Percentiles rank a stretch among this genome's conserved stretches.
Evolutionary conservation across 2,888 invertebrate genomes (phyloP).

Genomic region (Protonemura montana): DNA sequence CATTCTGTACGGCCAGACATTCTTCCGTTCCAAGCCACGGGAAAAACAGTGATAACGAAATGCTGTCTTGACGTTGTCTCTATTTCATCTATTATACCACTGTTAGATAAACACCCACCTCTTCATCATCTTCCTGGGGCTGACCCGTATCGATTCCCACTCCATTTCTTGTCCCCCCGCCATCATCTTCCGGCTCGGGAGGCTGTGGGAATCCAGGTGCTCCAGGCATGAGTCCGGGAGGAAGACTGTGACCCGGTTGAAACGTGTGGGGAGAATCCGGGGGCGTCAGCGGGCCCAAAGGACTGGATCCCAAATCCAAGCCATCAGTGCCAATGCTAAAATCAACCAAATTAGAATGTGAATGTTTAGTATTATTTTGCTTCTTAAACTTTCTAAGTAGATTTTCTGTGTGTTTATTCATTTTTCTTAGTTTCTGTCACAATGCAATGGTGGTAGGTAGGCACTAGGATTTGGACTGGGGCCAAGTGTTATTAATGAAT

Average conservation of each 20-base stretch:
- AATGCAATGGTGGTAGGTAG: no score
- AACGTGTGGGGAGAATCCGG: constrained; percentile 46
- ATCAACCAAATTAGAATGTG: background rate
- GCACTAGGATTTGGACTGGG: background rate
- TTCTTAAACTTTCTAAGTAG: no score
- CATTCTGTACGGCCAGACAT: no score
- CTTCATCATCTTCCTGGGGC: background rate
- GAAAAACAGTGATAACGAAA: no score
- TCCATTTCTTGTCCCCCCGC: background rate
- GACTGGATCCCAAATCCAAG: constrained; percentile 36
- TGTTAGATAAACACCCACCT: constrained; percentile 20
- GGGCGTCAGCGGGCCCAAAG: constrained; percentile 46
- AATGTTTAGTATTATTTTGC: background rate
- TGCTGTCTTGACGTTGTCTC: no score
- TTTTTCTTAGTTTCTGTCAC: no score
- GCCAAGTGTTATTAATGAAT: background rate
- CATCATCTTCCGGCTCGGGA: background rate
- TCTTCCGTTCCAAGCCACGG: no score
- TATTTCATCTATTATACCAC: no score
- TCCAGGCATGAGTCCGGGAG: constrained; percentile 41
- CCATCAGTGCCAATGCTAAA: constrained; percentile 31
- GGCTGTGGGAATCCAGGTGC: constrained; percentile 3
- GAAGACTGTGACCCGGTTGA: constrained; percentile 45
- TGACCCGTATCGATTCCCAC: background rate
- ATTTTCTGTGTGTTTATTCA: no score